Evolutionary conservation across 2,113 vertebrate genomes (phyloP), one percentile per base, ranked within the genome.

Genomic region (Tichodroma muraria): DNA sequence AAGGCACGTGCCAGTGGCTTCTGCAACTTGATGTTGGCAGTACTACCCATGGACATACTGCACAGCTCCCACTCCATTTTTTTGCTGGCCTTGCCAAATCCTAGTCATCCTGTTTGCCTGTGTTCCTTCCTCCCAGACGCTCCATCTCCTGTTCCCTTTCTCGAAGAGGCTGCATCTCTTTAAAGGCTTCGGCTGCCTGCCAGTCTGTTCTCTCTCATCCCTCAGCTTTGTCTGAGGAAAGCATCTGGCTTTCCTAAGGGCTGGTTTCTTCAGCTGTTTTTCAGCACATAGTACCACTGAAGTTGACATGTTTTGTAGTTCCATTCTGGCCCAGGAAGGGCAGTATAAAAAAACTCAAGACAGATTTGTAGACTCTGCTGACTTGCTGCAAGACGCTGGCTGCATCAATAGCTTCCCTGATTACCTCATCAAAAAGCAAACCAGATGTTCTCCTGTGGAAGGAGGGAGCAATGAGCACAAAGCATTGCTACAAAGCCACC

Each of bases 131-230:
- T 90, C 75, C 33, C 87, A 93, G 94, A 90, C 14, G 8, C 75
- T 94, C 69, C 71, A 69, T 93, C 89, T 93, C 73, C 92, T 87
- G 61, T 70, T 95, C 85, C 60, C 33, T 89, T 89, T 63, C 95
- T 82, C 75, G 81, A 91, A 95, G 81, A 80, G 37, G 59, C 87
- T 80, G 61, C 54, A 38, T 76, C 38, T 77, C 84, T 89, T 35
- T 37, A 77, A 92, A 85, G 63, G 27, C 33, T 65, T 91, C 2
- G 0, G 85, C 85, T 85, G 59, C 42, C 63, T 89, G 73, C 91
- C 86, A 92, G 57, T 35, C 31, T 78, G 49, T 73, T 94, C 78
- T 37, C 40, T 79, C 80, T 90, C 66, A 72, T 81, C 59, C 68
- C 25, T 64, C 68, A 63, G 52, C 44, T 89, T 86, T 7, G 1